Evolutionary conservation across 1,140 invertebrate genomes (phyloP).

Genomic region (Platyscapa corneri): DNA sequence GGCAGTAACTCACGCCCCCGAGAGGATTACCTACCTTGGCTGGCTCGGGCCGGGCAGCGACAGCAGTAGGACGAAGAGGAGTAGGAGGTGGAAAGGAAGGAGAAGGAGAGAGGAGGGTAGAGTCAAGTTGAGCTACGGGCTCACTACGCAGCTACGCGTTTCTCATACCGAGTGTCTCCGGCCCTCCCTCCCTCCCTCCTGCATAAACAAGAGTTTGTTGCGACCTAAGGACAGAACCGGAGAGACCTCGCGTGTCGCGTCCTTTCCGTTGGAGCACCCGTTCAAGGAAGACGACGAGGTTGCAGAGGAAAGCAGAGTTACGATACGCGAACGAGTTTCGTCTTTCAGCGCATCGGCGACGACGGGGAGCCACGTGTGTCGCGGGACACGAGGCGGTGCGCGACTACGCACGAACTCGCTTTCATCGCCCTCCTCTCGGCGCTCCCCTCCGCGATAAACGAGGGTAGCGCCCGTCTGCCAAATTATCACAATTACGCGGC

Average conservation of each 20-base stretch:
- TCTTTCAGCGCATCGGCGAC: slow-evolving; percentile 33
- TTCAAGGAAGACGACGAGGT: slow-evolving; percentile 45
- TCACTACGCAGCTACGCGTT: slow-evolving; percentile 75
- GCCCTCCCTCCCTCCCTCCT: slow-evolving; percentile 56
- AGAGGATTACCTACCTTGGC: slow-evolving; percentile 75
- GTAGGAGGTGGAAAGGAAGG: slow-evolving; percentile 11
- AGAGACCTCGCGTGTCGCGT: slow-evolving; percentile 51
- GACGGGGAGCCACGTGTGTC: neutral
- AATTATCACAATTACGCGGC: slow-evolving; percentile 66
- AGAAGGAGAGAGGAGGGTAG: slow-evolving; percentile 63
- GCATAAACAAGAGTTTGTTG: slow-evolving; percentile 64
- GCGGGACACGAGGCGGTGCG: neutral
- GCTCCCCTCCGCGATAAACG: too few species aligned
- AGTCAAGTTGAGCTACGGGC: slow-evolving; percentile 73
- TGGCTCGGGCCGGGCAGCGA: slow-evolving; percentile 52
- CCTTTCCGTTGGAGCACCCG: slow-evolving; percentile 54
- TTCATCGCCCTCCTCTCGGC: too few species aligned
- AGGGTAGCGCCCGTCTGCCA: slow-evolving; percentile 25
- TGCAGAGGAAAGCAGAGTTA: slow-evolving; percentile 42
- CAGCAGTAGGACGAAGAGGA: slow-evolving; percentile 15
- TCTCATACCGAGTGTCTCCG: slow-evolving; percentile 75
- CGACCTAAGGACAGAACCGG: slow-evolving; percentile 25
- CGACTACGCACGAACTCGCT: neutral
- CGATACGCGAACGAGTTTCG: slow-evolving; percentile 61
- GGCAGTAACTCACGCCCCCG: slow-evolving; percentile 75